Base-by-base conservation (phyloP, 2,797 vertebrate species). In the Telmatherina bonti region DNA sequence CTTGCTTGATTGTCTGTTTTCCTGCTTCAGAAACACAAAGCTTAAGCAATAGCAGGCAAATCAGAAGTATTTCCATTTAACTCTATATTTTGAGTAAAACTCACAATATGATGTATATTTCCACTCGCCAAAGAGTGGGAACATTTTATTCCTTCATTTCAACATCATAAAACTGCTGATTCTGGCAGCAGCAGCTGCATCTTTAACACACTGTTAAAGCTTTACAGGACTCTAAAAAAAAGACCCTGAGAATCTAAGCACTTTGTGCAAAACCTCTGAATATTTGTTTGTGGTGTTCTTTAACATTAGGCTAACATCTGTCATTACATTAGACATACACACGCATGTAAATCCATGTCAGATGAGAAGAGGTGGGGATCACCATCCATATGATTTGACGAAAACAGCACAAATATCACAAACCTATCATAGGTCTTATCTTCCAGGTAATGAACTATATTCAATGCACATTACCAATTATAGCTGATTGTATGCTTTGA, bases 381-480 rank as follows among this genome's bases (percentile, higher is more conserved):
- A 2, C 64, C 43, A 76, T 73, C 62, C 45, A 49, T 54, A 59
- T 62, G 36, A 73, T 74, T 70, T 43, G 35, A 54, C 62, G 26
- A 64, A 82, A 82, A 71, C 20, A 71, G 55, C 26, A 52, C 52
- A 78, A 66, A 79, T 76, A 84, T 80, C 72, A 67, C 11, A 4
- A 74, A 35, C 67, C 68, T 75, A 56, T 71, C 70, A 76, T 81
- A 66, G 79, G 24, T 59, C 53, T 78, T 56, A 58, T 69, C 84
- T 86, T 63, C 49, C 87, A 93, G 89, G 86, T 93, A 82, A 82
- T 83, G 78, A 80, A 79, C 76, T 69, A 70, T 2, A 33, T 82
- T 81, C 83, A 76, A 47, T 76, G 74, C 81, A 86, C 90, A 93
- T 90, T 73, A 88, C 78, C 83, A 93, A 91, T 94, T 93, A 91